A percentile compares a stretch with the other conserved stretches of the same genome.
phyloP scores from a whole-genome alignment of 2,888 invertebrate species.

The Sinopyrophorus schimmeli region DNA sequence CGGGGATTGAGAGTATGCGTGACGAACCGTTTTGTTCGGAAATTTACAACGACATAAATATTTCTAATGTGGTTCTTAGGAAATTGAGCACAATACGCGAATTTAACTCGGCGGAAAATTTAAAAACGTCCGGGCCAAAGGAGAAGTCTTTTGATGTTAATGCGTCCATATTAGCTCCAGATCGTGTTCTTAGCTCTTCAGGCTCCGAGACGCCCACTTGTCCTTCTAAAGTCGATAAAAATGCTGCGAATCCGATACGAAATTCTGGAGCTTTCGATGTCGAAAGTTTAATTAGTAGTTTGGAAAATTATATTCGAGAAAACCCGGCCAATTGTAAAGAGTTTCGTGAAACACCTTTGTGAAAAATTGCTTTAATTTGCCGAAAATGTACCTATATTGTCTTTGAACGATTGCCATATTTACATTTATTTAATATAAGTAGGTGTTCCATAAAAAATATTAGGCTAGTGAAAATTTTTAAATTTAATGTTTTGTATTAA shows the following conservation, averaged over 20 bases:
- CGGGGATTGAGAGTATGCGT: slow-evolving; percentile 21
- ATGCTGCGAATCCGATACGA: neutral
- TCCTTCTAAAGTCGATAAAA: slow-evolving; percentile 2
- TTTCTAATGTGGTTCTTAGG: slow-evolving; percentile 1
- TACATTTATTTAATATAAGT: too few relatives aligned
- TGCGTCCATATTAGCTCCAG: neutral
- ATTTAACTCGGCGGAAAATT: slow-evolving; percentile 24
- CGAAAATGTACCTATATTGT: too few relatives aligned
- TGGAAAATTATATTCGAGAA: slow-evolving; percentile 16
- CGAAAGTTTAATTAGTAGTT: slow-evolving; percentile 16
- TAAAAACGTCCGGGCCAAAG: too few relatives aligned
- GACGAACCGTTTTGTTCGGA: slow-evolving; percentile 11
- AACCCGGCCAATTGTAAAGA: neutral
- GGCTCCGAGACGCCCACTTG: neutral
- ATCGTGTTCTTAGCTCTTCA: neutral
- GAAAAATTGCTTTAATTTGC: too few relatives aligned
- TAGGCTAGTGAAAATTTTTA: too few relatives aligned
- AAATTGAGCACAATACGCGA: slow-evolving; percentile 24
- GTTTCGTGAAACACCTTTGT: neutral
- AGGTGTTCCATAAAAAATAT: too few relatives aligned
- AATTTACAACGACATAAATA: neutral
- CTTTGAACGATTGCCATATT: too few relatives aligned
- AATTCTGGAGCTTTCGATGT: slow-evolving; percentile 11
- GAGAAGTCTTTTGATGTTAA: slow-evolving; percentile 5
- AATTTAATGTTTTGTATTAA: too few relatives aligned